Evolutionary conservation across 1,140 invertebrate species (phyloP).

Genomic region (Tetraneura akinire): DNA sequence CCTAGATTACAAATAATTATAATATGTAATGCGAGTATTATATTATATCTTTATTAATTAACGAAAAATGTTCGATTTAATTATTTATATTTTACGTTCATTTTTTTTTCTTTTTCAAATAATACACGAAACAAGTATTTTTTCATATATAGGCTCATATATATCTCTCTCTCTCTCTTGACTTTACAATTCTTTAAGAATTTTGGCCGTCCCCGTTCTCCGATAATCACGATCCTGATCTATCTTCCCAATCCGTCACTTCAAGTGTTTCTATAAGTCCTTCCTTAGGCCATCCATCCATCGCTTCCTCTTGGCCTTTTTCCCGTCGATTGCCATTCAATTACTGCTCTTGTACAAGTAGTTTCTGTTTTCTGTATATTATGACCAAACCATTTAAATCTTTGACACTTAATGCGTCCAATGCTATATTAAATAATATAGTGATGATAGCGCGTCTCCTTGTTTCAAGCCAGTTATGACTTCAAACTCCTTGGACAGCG

Average conservation of each 20-base stretch:
- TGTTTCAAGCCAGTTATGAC: constrained; percentile 18
- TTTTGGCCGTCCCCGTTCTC: constrained; percentile 8
- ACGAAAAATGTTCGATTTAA: no score
- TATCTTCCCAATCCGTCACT: constrained; percentile 3
- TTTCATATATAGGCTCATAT: no score
- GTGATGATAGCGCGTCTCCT: constrained; percentile 6
- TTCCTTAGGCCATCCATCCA: constrained; percentile 28
- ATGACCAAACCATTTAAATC: constrained; percentile 39
- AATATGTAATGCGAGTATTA: no score
- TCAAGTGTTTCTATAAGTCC: constrained; percentile 19
- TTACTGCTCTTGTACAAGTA: constrained; percentile 14
- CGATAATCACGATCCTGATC: neutral
- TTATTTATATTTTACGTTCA: no score
- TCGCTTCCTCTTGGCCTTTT: constrained; percentile 41
- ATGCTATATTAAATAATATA: constrained; percentile 16
- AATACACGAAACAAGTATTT: no score
- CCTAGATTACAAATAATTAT: no score
- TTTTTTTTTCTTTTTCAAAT: no score
- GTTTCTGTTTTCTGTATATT: constrained; percentile 17
- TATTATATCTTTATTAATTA: no score
- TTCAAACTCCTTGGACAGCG: constrained; percentile 22
- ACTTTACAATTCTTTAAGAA: constrained; percentile 17
- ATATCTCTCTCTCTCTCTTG: neutral
- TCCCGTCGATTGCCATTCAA: neutral
- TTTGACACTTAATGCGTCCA: constrained; percentile 28